Evolutionary conservation across 2,888 invertebrate species (phyloP), one percentile per base, ranked within the genome.

Genomic region (Phania funesta): DNA sequence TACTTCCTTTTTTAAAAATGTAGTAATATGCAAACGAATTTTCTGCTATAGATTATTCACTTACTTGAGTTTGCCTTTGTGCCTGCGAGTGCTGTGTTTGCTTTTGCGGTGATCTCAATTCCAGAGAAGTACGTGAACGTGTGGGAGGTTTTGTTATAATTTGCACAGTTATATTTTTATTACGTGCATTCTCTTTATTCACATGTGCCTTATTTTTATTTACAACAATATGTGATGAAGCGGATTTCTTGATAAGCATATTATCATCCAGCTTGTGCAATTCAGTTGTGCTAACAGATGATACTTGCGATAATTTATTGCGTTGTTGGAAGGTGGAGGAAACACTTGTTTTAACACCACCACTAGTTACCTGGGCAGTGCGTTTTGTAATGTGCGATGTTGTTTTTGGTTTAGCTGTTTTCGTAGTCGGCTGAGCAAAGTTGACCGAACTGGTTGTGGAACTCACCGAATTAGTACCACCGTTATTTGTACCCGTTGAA

Each of bases 221-320:
- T n/a, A 85, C 84, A 58, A 88, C 87, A 52, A 87, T 86, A 77
- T 89, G 88, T 62, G 89, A 87, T 0, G 89, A 89, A 16, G 88
- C 86, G 0, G 90, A 89, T 71, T 90, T 90, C 75, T 88, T 90
- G 20, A 90, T 84, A 32, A 89, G 84, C 87, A 89, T 87, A 83
- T 89, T 90, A 58, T 91, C 91, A 73, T 91, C 91, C 65, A 91
- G 87, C 85, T 91, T 91, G 84, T 90, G 90, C 84, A 91, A 84
- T 83, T 91, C 91, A 84, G 90, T 90, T 62, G 91, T 89, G 84
- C 91, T 91, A 54, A 90, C 88, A 41, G 91, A 90, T 3, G 90
- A 87, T 32, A 90, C 85, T 81, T 88, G 89, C 4, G 90, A 87
- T 58, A 90, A 81, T 77, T 89, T 90, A 74, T 86, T 88, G 35